Evolutionary conservation across 2,888 invertebrate species (phyloP).

Genomic region (Harpalus rubripes): DNA sequence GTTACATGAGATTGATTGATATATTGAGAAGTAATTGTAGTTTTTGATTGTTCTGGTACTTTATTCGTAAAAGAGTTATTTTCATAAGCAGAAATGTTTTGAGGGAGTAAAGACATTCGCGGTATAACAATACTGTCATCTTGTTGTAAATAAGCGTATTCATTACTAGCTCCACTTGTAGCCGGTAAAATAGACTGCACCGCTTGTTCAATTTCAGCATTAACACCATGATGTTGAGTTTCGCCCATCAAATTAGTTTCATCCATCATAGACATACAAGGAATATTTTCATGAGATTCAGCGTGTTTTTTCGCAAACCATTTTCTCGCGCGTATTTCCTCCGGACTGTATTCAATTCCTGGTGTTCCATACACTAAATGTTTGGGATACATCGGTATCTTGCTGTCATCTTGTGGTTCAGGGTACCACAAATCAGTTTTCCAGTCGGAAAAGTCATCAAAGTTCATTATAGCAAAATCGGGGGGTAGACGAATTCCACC

Average conservation of each 20-base stretch:
- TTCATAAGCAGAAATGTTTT: constrained; percentile 28
- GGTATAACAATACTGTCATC: constrained; percentile 17
- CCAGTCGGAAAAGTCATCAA: constrained; percentile 80
- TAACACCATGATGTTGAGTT: constrained; percentile 56
- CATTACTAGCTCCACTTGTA: constrained; percentile 6
- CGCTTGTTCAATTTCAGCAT: constrained; percentile 70
- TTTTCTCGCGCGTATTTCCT: constrained; percentile 83
- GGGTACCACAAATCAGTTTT: constrained; percentile 81
- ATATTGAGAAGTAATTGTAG: neutral
- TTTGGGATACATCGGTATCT: constrained; percentile 85
- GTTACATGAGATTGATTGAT: neutral
- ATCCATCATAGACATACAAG: constrained; percentile 50
- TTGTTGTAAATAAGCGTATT: neutral
- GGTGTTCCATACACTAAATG: constrained; percentile 81
- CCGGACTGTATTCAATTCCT: constrained; percentile 86
- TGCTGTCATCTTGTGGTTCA: constrained; percentile 82
- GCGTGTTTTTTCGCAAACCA: constrained; percentile 52
- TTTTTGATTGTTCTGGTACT: constrained; percentile 10
- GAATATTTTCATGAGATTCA: neutral
- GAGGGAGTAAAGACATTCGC: constrained; percentile 3
- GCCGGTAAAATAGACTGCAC: constrained; percentile 69
- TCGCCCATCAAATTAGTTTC: constrained; percentile 37
- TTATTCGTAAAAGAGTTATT: neutral
- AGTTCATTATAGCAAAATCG: constrained; percentile 71
- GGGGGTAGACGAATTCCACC: constrained; percentile 70